Evolutionary conservation across 1,140 invertebrate genomes (phyloP).

Genomic region (Teleopsis dalmanni): DNA sequence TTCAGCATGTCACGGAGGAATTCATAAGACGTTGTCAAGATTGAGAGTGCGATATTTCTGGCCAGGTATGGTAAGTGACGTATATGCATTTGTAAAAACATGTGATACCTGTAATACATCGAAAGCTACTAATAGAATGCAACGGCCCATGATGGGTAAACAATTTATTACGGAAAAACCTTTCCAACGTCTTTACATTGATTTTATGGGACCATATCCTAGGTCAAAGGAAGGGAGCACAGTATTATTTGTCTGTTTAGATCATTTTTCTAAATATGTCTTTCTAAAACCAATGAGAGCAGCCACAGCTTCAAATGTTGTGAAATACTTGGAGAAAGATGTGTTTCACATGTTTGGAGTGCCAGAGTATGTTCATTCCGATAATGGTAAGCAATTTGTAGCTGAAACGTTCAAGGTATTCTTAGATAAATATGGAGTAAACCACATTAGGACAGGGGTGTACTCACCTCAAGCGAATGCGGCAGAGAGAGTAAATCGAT

Average conservation of each 20-base stretch:
- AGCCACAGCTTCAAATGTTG: background rate
- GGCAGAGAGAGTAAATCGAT: conserved; percentile 5
- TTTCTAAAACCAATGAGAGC: background rate
- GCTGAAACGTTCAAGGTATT: background rate
- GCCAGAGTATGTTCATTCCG: background rate
- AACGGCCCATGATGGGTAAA: background rate
- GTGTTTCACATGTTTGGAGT: background rate
- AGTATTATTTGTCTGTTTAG: background rate
- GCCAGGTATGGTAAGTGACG: too few relatives aligned
- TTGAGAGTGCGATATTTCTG: too few relatives aligned
- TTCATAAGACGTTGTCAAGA: too few relatives aligned
- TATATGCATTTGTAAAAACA: too few relatives aligned
- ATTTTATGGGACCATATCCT: background rate
- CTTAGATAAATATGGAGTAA: background rate
- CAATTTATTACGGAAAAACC: too few relatives aligned
- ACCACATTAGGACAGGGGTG: background rate
- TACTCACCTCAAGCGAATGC: conserved; percentile 6
- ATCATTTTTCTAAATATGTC: background rate
- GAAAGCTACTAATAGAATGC: background rate
- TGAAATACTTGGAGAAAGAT: background rate
- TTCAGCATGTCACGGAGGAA: too few relatives aligned
- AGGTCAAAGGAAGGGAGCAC: background rate
- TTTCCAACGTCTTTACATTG: background rate
- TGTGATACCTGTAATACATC: too few relatives aligned
- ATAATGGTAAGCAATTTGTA: conserved; percentile 3